Evolutionary conservation across 2,888 invertebrate genomes (phyloP).

Genomic region (Lithophane semibrunnea): DNA sequence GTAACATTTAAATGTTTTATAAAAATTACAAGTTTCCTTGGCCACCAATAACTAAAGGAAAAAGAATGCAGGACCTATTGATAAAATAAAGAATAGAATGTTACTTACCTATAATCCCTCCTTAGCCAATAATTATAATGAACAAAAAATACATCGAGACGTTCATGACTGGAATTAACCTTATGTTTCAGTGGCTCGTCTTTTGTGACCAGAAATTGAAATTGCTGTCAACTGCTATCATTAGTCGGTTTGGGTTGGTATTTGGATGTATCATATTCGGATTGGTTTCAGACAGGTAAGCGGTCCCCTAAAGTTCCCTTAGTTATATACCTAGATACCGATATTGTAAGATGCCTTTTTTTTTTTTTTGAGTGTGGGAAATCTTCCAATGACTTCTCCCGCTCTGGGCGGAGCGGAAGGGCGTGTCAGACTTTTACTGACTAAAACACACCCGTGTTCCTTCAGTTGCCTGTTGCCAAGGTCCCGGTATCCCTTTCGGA

Average conservation of each 20-base stretch:
- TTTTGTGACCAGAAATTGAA: constrained; percentile 81
- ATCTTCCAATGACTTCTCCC: no score
- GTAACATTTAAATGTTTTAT: not conserved
- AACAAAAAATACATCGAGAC: not conserved
- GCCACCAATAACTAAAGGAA: not conserved
- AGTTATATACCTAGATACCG: not conserved
- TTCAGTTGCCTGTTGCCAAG: no score
- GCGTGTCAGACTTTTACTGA: no score
- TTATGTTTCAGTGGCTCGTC: constrained; percentile 80
- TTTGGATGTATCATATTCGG: constrained; percentile 85
- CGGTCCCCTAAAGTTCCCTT: not conserved
- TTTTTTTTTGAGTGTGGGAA: no score
- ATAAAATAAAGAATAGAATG: not conserved
- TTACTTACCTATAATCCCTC: not conserved
- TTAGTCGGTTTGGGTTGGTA: constrained; percentile 82
- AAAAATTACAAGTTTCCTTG: not conserved
- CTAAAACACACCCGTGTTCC: no score
- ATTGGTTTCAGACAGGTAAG: constrained; percentile 82
- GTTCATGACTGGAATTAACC: not conserved
- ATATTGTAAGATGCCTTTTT: not conserved
- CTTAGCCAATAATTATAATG: not conserved
- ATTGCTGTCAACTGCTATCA: constrained; percentile 80
- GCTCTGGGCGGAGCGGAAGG: no score
- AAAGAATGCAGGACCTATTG: not conserved
- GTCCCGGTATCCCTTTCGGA: no score